phyloP scores from a whole-genome alignment of 2,797 vertebrate species.

The Gambelia wislizenii region DNA sequence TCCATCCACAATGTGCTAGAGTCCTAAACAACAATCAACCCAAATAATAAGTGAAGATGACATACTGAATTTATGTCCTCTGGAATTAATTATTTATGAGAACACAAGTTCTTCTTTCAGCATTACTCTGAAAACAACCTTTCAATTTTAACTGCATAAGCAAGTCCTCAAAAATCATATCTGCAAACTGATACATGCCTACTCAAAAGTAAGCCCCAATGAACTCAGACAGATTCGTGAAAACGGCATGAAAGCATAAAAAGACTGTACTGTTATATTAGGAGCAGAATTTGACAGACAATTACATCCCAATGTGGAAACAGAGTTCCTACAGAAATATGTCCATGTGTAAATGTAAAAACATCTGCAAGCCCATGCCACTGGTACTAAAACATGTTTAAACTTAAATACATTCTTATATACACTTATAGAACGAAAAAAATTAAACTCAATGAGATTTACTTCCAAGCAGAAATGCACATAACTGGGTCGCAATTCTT shows the following conservation, averaged over 20 bases:
- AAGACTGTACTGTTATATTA: background rate
- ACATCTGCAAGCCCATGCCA: background rate
- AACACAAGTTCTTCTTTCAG: too few species aligned
- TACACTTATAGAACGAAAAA: background rate
- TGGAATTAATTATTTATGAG: too few species aligned
- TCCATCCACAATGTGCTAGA: too few species aligned
- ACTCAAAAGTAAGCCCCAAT: too few species aligned
- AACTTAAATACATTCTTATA: background rate
- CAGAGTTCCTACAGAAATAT: background rate
- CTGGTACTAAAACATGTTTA: background rate
- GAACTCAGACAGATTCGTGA: too few species aligned
- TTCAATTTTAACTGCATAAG: background rate
- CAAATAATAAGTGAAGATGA: too few species aligned
- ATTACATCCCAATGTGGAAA: background rate
- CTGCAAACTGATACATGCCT: background rate
- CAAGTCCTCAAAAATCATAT: background rate
- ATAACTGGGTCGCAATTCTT: too few species aligned
- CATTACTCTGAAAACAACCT: too few species aligned
- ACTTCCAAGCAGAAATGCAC: background rate
- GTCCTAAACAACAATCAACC: too few species aligned
- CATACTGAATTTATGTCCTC: too few species aligned
- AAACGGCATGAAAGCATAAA: too few species aligned
- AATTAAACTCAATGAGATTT: background rate
- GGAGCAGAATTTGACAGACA: background rate
- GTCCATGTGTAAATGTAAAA: background rate